Percentiles rank a stretch among this genome's conserved stretches.
These are phyloP conservation scores for Pyrocoelia pectoralis DNA, from an alignment of 2,888 invertebrate species.

Conservation along the genomic window DNA sequence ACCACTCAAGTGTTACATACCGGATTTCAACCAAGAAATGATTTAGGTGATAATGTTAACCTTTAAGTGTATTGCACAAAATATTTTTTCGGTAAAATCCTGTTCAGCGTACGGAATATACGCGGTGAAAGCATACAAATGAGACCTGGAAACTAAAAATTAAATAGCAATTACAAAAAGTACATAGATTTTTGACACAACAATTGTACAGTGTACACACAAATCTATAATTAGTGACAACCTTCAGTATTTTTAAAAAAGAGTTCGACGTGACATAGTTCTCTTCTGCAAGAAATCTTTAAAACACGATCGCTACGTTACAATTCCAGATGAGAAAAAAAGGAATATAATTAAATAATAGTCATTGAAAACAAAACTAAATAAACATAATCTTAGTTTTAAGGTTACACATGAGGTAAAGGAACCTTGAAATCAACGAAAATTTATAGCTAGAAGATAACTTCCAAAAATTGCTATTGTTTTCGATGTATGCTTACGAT, in stretches of 20 bases:
- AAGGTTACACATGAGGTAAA: background rate
- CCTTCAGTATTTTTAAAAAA: constrained; percentile 7
- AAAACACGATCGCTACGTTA: constrained; percentile 6
- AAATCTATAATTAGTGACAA: constrained; percentile 11
- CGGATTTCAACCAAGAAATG: too few relatives aligned
- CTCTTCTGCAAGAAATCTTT: constrained; percentile 12
- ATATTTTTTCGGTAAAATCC: too few relatives aligned
- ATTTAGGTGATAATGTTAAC: too few relatives aligned
- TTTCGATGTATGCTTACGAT: background rate
- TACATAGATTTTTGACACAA: too few relatives aligned
- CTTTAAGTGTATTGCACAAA: too few relatives aligned
- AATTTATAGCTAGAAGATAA: background rate
- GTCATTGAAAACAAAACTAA: background rate
- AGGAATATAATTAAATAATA: background rate
- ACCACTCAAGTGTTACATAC: too few relatives aligned
- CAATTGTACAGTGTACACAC: too few relatives aligned
- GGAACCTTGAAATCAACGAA: background rate
- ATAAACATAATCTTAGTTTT: background rate
- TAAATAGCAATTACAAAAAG: too few relatives aligned
- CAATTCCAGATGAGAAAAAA: background rate
- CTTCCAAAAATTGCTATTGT: constrained; percentile 3
- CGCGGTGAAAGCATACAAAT: too few relatives aligned
- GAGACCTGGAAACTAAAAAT: too few relatives aligned
- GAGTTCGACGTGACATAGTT: constrained; percentile 11
- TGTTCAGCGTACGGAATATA: too few relatives aligned